Evolutionary conservation across 1,140 invertebrate genomes (phyloP), one percentile per base, ranked within the genome.

Genomic region (Thrips palmi): DNA sequence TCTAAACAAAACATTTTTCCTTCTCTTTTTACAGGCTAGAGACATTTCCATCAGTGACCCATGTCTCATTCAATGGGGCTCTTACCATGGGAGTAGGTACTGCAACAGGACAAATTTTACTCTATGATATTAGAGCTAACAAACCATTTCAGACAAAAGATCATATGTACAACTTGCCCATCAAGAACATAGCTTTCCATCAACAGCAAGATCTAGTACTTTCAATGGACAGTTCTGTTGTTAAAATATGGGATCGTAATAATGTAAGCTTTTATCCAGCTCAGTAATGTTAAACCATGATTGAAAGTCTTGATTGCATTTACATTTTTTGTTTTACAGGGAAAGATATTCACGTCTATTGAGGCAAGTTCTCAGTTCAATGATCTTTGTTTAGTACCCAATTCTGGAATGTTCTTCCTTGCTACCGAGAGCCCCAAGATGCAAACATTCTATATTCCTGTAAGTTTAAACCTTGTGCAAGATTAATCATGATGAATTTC

Each of bases 391-490:
- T 60, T 87, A 12, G 71, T 92, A 44, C 86, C 86, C 12, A 73
- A 85, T 41, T 82, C 84, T 33, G 92, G 89, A 23, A 67, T 98
- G 57, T 62, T 96, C 37, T 91, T 97, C 55, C 71, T 97, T 49
- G 88, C 93, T 2, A 91, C 88, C 55, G 93, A 99, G 66, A 76
- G 78, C 47, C 68, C 75, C 8, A 96, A 97, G 68, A 89, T 98
- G 59, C 71, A 86, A 48, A 78, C 85, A 1, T 96, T 92, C 60
- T 99, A 92, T 51, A 78, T 97, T 42, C 94, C 93, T 7, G 67
- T 70, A 56, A 64, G 64, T 61, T 38, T 18, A 21, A 17, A 45
- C 17, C n/a, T 43, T 45, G 2, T 3, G 18, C 12, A 3, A 32
- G 18, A n/a, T 2, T 15, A 12, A 27, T 30, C 21, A 4, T 11